phyloP scores from a whole-genome alignment of 37 sponge, comb jelly and placozoan genomes.

The Halichondria panicea region DNA sequence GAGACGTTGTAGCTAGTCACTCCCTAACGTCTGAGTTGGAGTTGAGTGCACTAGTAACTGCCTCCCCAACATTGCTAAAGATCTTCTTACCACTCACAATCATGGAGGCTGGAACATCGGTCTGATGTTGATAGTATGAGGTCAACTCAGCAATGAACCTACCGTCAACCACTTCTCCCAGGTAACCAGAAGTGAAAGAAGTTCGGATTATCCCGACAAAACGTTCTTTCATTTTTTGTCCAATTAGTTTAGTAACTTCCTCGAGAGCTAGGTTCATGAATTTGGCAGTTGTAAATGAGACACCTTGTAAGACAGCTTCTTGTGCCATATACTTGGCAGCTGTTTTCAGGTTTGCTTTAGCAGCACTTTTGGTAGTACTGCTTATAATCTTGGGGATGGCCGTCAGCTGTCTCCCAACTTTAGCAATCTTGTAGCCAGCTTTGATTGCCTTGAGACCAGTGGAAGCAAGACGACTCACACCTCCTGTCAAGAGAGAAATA shows the following conservation, averaged over 20 bases:
- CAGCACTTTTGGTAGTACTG: neutral
- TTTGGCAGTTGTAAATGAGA: neutral
- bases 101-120: neutral
- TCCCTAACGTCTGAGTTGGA: neutral
- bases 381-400: constrained; percentile 1
- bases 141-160: neutral
- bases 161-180: neutral
- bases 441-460: constrained; percentile 1
- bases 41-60: neutral
- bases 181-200: neutral
- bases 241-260: neutral
- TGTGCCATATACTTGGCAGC: constrained; percentile 14
- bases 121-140: neutral
- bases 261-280: neutral
- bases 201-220: neutral
- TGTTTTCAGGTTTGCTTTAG: constrained; percentile 5
- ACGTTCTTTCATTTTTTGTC: neutral
- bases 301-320: constrained; percentile 7
- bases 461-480: neutral
- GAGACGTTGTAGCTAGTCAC: neutral
- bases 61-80: neutral
- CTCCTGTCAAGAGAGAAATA: neutral
- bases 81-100: neutral
- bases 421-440: neutral
- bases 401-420: neutral